These are phyloP conservation scores for Kobus ellipsiprymnus DNA, from an alignment of 2,113 vertebrate species.

Conservation along the genomic window DNA sequence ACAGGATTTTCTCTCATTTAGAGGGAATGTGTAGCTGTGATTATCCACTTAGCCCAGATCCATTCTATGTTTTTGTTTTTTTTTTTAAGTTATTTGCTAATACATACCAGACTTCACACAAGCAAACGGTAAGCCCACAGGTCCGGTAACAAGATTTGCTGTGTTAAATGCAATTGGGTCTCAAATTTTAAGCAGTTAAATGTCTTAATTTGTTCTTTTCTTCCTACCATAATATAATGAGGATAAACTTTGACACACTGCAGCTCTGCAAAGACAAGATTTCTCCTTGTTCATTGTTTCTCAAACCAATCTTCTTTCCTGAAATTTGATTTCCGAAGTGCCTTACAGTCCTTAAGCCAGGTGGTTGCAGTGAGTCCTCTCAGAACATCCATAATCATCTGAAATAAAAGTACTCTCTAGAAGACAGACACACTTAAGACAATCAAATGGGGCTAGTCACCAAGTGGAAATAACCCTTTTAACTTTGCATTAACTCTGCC, in stretches of 20 bases:
- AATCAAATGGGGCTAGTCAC: constrained; percentile 54
- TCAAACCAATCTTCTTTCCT: constrained; percentile 77
- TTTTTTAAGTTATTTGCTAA: constrained; percentile 60
- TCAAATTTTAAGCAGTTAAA: constrained; percentile 81
- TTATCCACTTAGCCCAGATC: constrained; percentile 42
- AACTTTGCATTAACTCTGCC: constrained; percentile 46
- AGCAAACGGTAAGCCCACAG: constrained; percentile 75
- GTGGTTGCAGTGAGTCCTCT: constrained; percentile 59
- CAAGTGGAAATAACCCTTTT: constrained; percentile 53
- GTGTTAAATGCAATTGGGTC: constrained; percentile 80
- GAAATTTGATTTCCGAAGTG: constrained; percentile 82
- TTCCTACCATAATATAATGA: constrained; percentile 76
- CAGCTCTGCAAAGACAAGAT: constrained; percentile 65
- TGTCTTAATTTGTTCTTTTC: constrained; percentile 83
- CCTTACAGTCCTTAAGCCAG: constrained; percentile 74
- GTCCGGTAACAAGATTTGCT: constrained; percentile 80
- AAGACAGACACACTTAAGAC: constrained; percentile 63
- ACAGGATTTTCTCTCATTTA: neutral
- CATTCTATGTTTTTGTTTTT: neutral
- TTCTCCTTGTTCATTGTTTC: constrained; percentile 64
- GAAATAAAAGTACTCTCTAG: constrained; percentile 45
- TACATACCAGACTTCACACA: constrained; percentile 68
- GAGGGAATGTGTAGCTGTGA: neutral
- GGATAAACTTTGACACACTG: constrained; percentile 79
- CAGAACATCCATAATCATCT: constrained; percentile 67